Evolutionary conservation across 2,888 invertebrate species (phyloP), one percentile per base, ranked within the genome.

Genomic region (Ischnura elegans): DNA sequence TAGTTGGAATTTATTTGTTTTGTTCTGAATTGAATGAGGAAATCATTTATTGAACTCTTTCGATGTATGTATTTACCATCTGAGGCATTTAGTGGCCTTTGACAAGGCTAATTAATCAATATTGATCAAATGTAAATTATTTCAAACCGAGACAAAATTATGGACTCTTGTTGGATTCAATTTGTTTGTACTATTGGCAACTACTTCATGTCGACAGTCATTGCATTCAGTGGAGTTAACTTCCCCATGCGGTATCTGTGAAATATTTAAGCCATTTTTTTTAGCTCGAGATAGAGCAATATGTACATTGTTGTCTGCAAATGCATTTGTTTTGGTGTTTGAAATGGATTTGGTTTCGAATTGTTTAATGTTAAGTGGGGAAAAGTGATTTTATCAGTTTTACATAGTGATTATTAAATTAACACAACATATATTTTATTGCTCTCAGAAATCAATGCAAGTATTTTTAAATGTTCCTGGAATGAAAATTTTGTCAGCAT

Each of bases 401-500:
- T 76, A 76, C 36, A 76, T 8, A 36, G 36, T 25, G 76, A 36
- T 36, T 36, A 36, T 76, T 36, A 76, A 0, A 5, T 13, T 25
- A 76, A 76, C 36, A 76, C 76, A 0, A 10, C n/a, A n/a, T 36
- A 36, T 76, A 76, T 76, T 76, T 36, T 36, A 76, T 29, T 76
- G 36, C 76, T 76, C 76, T 76, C 36, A 2, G 16, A 76, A 76
- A 36, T 36, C 76, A 29, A 36, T 76, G 29, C 29, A 76, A 76
- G 13, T 36, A 36, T 76, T 76, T 76, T 76, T 76, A 76, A 29
- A 29, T 76, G 76, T 76, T 76, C 76, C 76, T 76, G 36, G 36
- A 36, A 76, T 36, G 10, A 76, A 76, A 76, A 76, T 36, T 76
- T 76, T 76, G 36, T 76, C 76, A 36, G 76, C 76, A 76, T 76